Conservation (phyloP, 2,113 vertebrate genomes). For the Pseudorectes ferrugineus region DNA sequence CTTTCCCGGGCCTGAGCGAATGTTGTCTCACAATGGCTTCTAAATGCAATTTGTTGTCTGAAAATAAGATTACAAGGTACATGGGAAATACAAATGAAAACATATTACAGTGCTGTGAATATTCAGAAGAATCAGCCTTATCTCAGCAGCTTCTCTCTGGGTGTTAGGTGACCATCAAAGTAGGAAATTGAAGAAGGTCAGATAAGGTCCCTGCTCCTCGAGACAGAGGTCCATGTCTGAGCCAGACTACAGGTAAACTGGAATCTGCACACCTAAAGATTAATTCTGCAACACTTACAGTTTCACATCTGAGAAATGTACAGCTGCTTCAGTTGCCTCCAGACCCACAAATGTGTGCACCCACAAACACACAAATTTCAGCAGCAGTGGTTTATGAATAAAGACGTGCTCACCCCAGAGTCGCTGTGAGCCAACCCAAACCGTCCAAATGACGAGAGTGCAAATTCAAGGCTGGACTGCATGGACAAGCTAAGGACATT, state of each 20-base stretch:
- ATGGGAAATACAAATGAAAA: not conserved
- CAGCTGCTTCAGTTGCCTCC: not conserved
- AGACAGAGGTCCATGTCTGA: not conserved
- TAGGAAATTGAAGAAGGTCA: not conserved
- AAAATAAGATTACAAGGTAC: slow-evolving; percentile 8
- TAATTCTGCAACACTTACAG: not conserved
- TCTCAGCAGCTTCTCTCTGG: not conserved
- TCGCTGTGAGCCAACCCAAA: not conserved
- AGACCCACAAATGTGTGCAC: not conserved
- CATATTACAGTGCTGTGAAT: not conserved
- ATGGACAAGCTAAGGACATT: not conserved
- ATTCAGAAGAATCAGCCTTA: not conserved
- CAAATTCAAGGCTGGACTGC: not conserved
- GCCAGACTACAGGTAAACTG: not conserved
- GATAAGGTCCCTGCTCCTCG: not conserved
- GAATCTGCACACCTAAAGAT: not conserved
- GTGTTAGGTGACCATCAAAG: not conserved
- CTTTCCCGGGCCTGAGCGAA: not conserved
- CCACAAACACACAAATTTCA: not conserved
- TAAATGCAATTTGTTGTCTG: not conserved
- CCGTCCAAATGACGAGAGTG: fast-evolving
- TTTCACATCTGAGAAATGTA: not conserved
- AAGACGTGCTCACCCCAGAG: fast-evolving
- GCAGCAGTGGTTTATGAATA: not conserved
- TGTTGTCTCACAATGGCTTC: not conserved